Evolutionary conservation across 2,113 vertebrate species (phyloP).

Genomic region (Corythornis vintsioides): DNA sequence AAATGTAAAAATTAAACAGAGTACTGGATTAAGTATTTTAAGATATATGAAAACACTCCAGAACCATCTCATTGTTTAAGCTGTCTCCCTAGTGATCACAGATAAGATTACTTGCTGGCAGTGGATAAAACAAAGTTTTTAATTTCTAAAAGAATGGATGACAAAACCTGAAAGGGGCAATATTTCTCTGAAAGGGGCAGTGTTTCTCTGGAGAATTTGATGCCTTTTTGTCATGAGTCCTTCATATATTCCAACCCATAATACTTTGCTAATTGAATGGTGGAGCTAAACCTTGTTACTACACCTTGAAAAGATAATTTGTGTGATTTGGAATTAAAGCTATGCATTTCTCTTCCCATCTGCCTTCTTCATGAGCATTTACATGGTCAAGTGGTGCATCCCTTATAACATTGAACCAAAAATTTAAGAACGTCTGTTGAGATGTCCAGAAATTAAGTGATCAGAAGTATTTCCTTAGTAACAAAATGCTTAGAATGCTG

Average conservation of each 20-base stretch:
- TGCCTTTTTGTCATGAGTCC: not conserved
- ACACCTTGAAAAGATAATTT: not conserved
- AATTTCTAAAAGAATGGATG: not conserved
- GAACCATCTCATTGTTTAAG: not conserved
- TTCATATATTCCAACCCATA: not conserved
- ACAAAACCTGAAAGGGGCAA: not conserved
- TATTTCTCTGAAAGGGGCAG: rapidly evolving
- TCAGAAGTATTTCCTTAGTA: not conserved
- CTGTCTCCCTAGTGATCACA: not conserved
- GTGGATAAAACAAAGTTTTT: not conserved
- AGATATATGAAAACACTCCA: not conserved
- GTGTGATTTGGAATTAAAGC: not conserved
- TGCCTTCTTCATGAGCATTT: not conserved
- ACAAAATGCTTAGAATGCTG: not conserved
- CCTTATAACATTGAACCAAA: not conserved
- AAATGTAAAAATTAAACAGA: not conserved
- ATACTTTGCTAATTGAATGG: not conserved
- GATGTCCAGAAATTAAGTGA: not conserved
- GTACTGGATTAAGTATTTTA: not conserved
- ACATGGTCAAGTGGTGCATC: not conserved
- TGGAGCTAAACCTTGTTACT: not conserved
- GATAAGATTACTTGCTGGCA: not conserved
- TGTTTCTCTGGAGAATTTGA: not conserved
- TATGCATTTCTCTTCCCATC: not conserved
- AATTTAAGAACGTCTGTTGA: not conserved